Evolutionary conservation across 2,888 invertebrate genomes (phyloP), one percentile per base, ranked within the genome.

Genomic region (Sipha maydis): DNA sequence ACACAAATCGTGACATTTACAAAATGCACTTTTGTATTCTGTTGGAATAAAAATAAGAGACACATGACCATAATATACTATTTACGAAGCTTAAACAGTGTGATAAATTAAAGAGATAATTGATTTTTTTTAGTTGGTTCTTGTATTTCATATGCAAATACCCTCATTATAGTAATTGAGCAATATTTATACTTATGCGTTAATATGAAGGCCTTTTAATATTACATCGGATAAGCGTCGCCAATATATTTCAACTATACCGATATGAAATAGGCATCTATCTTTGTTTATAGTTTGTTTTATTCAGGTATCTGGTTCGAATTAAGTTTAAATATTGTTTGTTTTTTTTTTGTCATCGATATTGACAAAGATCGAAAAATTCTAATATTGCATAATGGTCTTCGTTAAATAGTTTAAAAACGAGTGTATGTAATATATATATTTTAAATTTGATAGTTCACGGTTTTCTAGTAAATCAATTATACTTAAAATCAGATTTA

Each of bases 1-100:
- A 73, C 54, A 38, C n/a, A 75, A 67, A 61, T n/a, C 73, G 83
- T 83, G 83, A 73, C 73, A 56, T 73, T 83, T 56, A 54, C 73
- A 73, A 34, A 56, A 56, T 21, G 56, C 4, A 61, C 61, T 61
- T 25, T 61, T 61, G 61, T 61, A 9, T 25, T 61, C 14, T 14
- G 14, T 48, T 48, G 48, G 48, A 48, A 14, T 14, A 48, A 48
- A 11, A 48, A 48, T 11, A 48, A 48, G 14, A 48, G 48, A 48
- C 48, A 14, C 1, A 3, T 3, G 11, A 14, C 48, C 14, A 11
- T 48, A 48, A 1, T 11, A 14, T 48, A 48, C 11, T 48, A 48
- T 48, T 11, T 54, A 48, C 4, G 61, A 61, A 48, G 21, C 21
- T 5, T 3, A 25, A 4, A 48, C 5, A 61, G 21, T 7, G 61